Evolutionary conservation across 2,888 invertebrate genomes (phyloP), one percentile per base, ranked within the genome.

Genomic region (Drosophila pseudotalamancana): DNA sequence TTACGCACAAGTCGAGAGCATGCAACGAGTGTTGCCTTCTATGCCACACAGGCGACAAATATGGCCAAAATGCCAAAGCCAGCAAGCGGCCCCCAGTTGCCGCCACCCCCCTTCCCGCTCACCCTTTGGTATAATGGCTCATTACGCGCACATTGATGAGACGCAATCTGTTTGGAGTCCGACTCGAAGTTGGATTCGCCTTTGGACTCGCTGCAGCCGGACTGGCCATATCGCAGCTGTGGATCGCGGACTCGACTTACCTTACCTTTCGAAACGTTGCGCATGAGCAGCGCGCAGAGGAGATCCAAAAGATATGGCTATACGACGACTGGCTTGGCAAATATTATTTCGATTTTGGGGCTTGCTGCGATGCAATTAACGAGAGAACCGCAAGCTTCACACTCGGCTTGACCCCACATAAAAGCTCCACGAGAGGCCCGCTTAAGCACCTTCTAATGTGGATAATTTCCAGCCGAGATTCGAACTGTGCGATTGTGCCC

Each of bases 21-120:
- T 9, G 25, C 25, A 0, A 2, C 9, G 6, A 9, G 25, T n/a
- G n/a, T 73, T 72, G 73, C n/a, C n/a, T n/a, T n/a, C n/a, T n/a
- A n/a, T n/a, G n/a, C n/a, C n/a, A 66, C 63, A 61, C 73, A 46
- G 73, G 78, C 78, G 80, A 86, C 83, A 84, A 84, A 84, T 83
- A 83, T 82, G 74, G 85, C 78, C 69, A 64, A 78, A 82, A 81
- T 72, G 66, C 61, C 65, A 73, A 19, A 31, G 29, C 18, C 32
- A 35, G 27, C 45, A 35, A 54, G 56, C 53, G 62, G 9, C 35
- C 23, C 9, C 6, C 19, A 5, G 19, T 29, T 9, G 31, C 45
- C 32, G 8, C 54, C 25, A n/a, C n/a, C n/a, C n/a, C n/a, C n/a
- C n/a, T n/a, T n/a, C n/a, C n/a, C n/a, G n/a, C 67, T 25, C 62